These are phyloP conservation scores for Sarcophaga variegata DNA, from an alignment of 2,888 invertebrate genomes.

Conservation along the genomic window DNA sequence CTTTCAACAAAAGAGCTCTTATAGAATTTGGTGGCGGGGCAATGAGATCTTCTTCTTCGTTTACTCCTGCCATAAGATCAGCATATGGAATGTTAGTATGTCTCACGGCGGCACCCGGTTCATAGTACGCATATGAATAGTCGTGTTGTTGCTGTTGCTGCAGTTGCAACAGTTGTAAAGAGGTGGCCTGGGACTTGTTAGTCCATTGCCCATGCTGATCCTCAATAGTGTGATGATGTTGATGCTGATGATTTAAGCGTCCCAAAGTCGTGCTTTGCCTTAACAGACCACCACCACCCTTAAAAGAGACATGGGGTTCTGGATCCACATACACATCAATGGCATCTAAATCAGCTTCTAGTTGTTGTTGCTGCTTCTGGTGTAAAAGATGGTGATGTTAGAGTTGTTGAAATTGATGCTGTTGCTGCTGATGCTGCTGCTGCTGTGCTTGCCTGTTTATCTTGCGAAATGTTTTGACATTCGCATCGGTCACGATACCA, in stretches of 20 bases:
- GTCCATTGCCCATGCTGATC: no score
- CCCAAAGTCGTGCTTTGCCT: conserved; percentile 72
- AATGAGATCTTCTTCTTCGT: conserved; percentile 63
- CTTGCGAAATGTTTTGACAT: conserved; percentile 61
- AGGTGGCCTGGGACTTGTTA: no score
- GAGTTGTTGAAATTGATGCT: conserved; percentile 21
- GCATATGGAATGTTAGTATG: conserved; percentile 86
- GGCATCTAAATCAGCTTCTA: conserved; percentile 79
- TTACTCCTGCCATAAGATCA: conserved; percentile 61
- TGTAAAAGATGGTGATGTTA: conserved; percentile 50
- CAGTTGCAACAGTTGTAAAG: conserved; percentile 71
- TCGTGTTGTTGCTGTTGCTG: conserved; percentile 82
- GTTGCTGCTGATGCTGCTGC: conserved; percentile 59
- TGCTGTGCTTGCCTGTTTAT: conserved; percentile 50
- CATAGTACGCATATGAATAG: conserved; percentile 93
- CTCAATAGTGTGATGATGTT: no score
- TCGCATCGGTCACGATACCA: conserved; percentile 36
- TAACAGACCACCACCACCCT: conserved; percentile 51
- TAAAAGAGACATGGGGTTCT: conserved; percentile 70
- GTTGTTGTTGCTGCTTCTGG: conserved; percentile 57
- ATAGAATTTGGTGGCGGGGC: conserved; percentile 81
- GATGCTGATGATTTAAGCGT: conserved; percentile 10
- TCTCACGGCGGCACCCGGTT: conserved; percentile 85
- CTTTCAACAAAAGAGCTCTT: conserved; percentile 80
- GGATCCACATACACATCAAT: conserved; percentile 81